Percentiles rank a stretch among this genome's conserved stretches.
Conservation (phyloP, 2,797 vertebrate species). For the Muscicapa comitata region DNA sequence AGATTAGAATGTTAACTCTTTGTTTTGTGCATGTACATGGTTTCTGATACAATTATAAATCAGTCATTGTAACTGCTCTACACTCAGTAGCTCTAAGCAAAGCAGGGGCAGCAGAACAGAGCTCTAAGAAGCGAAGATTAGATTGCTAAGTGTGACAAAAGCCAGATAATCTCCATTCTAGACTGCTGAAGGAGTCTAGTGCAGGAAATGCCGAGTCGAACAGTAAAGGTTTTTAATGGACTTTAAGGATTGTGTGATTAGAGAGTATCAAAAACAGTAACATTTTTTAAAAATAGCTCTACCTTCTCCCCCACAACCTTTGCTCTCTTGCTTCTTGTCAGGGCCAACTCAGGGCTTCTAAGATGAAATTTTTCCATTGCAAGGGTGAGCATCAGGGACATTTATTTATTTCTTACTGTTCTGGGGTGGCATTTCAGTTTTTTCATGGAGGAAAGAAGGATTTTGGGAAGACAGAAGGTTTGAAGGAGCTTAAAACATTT, state of each 20-base stretch:
- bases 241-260: background rate
- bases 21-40: background rate
- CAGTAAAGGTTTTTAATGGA: background rate
- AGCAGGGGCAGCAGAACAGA: background rate
- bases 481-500: background rate
- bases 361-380: background rate
- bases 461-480: background rate
- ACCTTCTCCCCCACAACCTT: background rate
- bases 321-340: background rate
- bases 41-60: background rate
- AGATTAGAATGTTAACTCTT: conserved; percentile 42
- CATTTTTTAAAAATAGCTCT: background rate
- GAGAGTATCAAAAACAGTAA: background rate
- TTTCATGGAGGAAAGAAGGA: background rate
- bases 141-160: background rate
- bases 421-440: background rate
- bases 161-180: conserved; percentile 6
- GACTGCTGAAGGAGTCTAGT: background rate
- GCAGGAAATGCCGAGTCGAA: background rate
- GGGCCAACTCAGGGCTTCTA: background rate
- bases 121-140: background rate
- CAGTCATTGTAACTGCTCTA: background rate
- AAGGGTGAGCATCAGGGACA: background rate
- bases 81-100: background rate
- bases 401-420: background rate